A percentile compares a stretch with the other conserved stretches of the same genome.
Conservation (phyloP, 2,113 vertebrate genomes). For the Bagarius yarrelli region DNA sequence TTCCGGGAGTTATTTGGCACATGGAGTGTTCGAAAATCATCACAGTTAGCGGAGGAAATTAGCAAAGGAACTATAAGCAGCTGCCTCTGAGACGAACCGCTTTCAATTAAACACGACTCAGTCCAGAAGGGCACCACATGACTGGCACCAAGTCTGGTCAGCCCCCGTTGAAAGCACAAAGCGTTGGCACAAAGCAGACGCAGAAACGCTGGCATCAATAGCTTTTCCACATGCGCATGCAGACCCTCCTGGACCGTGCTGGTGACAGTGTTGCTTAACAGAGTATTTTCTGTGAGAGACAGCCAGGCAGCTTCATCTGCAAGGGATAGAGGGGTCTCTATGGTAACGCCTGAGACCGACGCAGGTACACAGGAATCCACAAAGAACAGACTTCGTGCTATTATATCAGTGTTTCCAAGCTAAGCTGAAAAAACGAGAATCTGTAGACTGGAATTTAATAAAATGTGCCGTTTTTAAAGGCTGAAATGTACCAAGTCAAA, state of each 20-base stretch:
- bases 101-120: conserved; percentile 68
- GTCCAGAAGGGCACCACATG: conserved; percentile 59
- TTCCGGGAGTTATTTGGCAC: not conserved
- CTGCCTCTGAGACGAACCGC: conserved; percentile 66
- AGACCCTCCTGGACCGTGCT: conserved; percentile 45
- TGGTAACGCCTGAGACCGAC: conserved; percentile 71
- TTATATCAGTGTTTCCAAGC: conserved; percentile 39
- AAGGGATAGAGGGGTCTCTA: conserved; percentile 73
- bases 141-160: conserved; percentile 44
- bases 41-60: conserved; percentile 53
- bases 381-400: conserved; percentile 52
- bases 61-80: conserved; percentile 54
- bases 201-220: conserved; percentile 50
- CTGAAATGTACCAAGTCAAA: not conserved
- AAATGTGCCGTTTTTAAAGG: not conserved
- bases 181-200: conserved; percentile 55
- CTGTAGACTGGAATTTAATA: not conserved
- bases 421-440: conserved; percentile 1
- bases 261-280: conserved; percentile 64
- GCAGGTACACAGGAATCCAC: conserved; percentile 71
- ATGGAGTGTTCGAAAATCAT: conserved; percentile 9
- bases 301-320: conserved; percentile 65
- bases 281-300: conserved; percentile 61
- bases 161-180: conserved; percentile 66
- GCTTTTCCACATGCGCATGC: conserved; percentile 28